A percentile compares a stretch with the other conserved stretches of the same genome.
Conservation (phyloP, 2,888 invertebrate species). For the Scotopteryx bipunctaria region DNA sequence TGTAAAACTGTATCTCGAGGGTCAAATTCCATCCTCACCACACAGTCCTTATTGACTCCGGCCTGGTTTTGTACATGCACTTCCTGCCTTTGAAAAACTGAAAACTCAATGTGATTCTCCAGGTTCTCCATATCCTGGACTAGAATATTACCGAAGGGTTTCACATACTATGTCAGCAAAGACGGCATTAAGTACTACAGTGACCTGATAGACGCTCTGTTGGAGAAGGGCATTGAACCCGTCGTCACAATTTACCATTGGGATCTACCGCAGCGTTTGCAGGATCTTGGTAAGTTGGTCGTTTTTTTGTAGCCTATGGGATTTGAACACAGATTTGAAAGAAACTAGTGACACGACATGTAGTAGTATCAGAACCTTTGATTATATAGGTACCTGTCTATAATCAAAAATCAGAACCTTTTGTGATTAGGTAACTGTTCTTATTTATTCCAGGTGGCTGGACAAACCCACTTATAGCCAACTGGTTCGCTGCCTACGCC, state of each 20-base stretch:
- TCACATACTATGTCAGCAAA: slow-evolving; percentile 80
- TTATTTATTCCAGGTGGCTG: slow-evolving; percentile 44
- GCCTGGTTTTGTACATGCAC: no score
- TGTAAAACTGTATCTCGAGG: no score
- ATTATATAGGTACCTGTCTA: no score
- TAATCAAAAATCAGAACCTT: no score
- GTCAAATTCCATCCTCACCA: no score
- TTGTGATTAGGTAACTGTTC: no score
- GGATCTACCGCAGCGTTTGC: slow-evolving; percentile 68
- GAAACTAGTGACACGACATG: no score
- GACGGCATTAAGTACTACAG: slow-evolving; percentile 86
- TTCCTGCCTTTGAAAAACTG: no score
- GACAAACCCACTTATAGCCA: slow-evolving; percentile 41
- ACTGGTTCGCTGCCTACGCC: slow-evolving; percentile 45
- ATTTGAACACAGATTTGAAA: no score
- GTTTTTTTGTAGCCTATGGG: no score
- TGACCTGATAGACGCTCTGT: slow-evolving; percentile 74
- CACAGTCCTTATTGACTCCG: no score
- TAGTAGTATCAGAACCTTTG: no score
- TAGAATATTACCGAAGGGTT: slow-evolving; percentile 85
- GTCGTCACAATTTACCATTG: slow-evolving; percentile 75
- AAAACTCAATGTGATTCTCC: neutral
- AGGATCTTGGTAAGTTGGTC: slow-evolving; percentile 55
- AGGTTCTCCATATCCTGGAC: slow-evolving; percentile 87
- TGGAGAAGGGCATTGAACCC: slow-evolving; percentile 77